phyloP scores from a whole-genome alignment of 2,113 vertebrate genomes.

The Sapajus apella region DNA sequence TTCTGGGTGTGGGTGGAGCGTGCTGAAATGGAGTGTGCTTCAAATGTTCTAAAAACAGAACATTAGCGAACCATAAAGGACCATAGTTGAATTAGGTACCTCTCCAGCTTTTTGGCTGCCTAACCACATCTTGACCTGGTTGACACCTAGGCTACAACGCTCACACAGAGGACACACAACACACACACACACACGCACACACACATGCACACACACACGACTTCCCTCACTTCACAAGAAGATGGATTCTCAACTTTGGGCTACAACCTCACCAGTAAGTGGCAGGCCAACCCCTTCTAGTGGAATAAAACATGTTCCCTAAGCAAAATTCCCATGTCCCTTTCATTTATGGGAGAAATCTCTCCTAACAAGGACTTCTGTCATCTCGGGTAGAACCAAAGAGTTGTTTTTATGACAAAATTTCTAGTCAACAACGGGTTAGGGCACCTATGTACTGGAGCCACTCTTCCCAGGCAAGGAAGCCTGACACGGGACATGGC shows the following conservation, averaged over 20 bases:
- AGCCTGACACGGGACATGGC: not conserved
- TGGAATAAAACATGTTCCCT: not conserved
- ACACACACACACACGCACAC: not conserved
- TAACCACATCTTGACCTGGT: not conserved
- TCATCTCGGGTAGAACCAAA: not conserved
- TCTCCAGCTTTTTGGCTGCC: not conserved
- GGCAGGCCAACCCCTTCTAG: not conserved
- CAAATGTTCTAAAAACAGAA: no score
- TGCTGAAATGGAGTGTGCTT: not conserved
- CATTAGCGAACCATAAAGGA: no score
- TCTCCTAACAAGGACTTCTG: not conserved
- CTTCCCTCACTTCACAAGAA: not conserved
- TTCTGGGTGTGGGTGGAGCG: not conserved
- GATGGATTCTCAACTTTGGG: not conserved
- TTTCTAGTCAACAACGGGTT: not conserved
- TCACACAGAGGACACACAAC: not conserved
- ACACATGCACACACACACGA: not conserved
- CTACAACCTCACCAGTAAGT: not conserved
- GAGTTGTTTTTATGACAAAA: not conserved
- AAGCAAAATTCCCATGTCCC: not conserved
- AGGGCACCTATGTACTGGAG: not conserved
- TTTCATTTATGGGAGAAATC: not conserved
- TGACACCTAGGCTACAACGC: not conserved
- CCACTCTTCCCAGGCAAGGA: not conserved
- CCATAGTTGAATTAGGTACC: not conserved